Evolutionary conservation across 2,113 vertebrate genomes (phyloP).

Genomic region (Actenoides hombroni): DNA sequence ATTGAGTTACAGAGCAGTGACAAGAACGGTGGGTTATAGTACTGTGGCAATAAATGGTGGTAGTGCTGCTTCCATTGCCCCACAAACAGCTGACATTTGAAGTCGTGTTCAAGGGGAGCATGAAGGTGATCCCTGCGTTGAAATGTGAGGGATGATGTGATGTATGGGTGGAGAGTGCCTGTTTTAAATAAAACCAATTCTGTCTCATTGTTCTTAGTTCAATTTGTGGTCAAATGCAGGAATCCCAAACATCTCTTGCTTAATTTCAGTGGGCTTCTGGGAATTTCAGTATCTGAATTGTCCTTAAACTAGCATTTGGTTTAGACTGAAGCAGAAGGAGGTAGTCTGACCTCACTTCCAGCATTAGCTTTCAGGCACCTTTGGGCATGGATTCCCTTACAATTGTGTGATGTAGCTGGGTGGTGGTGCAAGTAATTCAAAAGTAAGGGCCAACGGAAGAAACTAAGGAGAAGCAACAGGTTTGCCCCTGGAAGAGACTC

Average conservation of each 20-base stretch:
- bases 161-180: neutral
- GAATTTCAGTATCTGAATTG: neutral
- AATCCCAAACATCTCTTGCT: neutral
- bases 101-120: accelerated
- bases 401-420: accelerated
- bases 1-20: neutral
- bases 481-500: neutral
- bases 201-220: neutral
- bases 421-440: neutral
- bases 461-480: neutral
- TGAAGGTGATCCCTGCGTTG: neutral
- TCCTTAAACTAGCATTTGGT: neutral
- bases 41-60: neutral
- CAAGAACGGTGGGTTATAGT: neutral
- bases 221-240: neutral
- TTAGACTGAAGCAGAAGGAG: neutral
- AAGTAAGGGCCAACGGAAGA: neutral
- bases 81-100: neutral
- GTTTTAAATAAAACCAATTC: neutral
- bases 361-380: neutral
- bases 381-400: neutral
- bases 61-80: neutral
- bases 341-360: neutral
- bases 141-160: neutral
- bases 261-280: neutral